These are phyloP conservation scores for Rhyacophila evoluta DNA, from an alignment of 2,888 invertebrate species.

Conservation along the genomic window DNA sequence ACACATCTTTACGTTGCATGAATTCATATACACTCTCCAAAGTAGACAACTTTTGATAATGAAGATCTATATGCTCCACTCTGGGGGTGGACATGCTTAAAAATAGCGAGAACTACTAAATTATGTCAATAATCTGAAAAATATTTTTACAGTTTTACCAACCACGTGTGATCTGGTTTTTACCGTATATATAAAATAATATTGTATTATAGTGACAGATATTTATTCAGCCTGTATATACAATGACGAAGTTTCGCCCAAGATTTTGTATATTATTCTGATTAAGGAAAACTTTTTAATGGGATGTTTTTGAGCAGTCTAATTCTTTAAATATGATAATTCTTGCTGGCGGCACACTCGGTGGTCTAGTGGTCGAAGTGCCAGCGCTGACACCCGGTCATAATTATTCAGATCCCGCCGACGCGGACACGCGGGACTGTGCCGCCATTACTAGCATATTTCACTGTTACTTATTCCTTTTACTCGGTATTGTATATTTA, in stretches of 20 bases:
- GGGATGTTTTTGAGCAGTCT: constrained; percentile 42
- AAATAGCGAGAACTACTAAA: too few relatives aligned
- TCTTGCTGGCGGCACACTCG: not conserved
- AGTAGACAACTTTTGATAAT: too few relatives aligned
- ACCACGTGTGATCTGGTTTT: too few relatives aligned
- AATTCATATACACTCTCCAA: too few relatives aligned
- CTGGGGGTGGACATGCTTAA: too few relatives aligned
- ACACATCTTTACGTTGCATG: too few relatives aligned
- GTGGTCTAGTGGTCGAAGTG: constrained; percentile 28
- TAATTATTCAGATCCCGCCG: constrained; percentile 41
- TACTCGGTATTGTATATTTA: too few relatives aligned
- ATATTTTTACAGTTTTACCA: too few relatives aligned
- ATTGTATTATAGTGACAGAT: too few relatives aligned
- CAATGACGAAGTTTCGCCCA: not conserved
- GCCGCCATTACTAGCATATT: not conserved
- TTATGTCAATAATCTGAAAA: too few relatives aligned
- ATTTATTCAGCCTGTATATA: not conserved
- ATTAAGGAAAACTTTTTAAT: constrained; percentile 38
- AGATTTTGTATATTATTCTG: constrained; percentile 29
- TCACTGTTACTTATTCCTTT: not conserved
- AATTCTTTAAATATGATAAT: constrained; percentile 46
- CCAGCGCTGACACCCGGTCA: constrained; percentile 33
- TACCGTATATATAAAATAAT: too few relatives aligned
- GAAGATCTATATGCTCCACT: too few relatives aligned
- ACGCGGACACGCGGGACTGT: constrained; percentile 18